phyloP scores from a whole-genome alignment of 2,797 vertebrate species.

The Chrysocyon brachyurus region DNA sequence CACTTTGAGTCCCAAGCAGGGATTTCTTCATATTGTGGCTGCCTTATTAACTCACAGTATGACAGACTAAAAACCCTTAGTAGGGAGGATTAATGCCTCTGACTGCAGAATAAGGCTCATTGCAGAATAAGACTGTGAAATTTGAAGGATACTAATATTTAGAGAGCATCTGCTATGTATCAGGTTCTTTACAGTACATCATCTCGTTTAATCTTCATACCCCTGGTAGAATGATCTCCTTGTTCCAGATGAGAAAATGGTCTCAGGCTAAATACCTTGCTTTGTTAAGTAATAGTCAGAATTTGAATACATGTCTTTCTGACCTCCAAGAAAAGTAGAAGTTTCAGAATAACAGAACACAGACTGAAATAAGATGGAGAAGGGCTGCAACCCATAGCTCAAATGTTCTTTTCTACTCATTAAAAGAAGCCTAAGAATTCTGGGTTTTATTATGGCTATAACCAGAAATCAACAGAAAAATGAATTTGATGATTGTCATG shows the following conservation, averaged over 20 bases:
- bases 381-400: neutral
- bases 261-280: neutral
- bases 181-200: neutral
- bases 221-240: neutral
- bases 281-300: neutral
- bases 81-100: neutral
- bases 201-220: neutral
- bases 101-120: neutral
- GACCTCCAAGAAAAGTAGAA: neutral
- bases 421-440: neutral
- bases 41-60: neutral
- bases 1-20: neutral
- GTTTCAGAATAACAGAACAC: constrained; percentile 27
- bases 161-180: neutral
- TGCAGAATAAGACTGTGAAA: neutral
- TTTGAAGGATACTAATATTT: neutral
- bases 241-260: neutral
- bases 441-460: neutral
- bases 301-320: neutral
- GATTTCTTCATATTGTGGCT: neutral
- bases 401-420: neutral
- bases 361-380: neutral
- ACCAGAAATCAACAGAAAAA: constrained; percentile 44
- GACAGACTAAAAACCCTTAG: neutral
- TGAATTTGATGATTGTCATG: neutral